Evolutionary conservation across 2,113 vertebrate genomes (phyloP).

Genomic region (Phodopus roborovskii): DNA sequence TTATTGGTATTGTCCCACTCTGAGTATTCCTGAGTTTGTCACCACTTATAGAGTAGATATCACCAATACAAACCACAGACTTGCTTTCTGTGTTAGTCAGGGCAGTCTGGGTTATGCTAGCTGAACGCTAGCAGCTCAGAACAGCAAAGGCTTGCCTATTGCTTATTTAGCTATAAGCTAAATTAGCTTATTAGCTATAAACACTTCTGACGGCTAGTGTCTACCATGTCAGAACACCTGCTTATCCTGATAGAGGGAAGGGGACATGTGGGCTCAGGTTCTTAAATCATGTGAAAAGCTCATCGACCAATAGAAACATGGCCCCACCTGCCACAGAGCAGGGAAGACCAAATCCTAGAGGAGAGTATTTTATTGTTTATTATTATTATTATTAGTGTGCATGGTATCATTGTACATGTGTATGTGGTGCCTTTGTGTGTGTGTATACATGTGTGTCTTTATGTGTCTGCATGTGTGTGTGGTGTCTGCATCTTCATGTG

Average conservation of each 20-base stretch:
- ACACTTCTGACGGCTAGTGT: not conserved
- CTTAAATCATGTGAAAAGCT: not conserved
- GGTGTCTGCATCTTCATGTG: not conserved
- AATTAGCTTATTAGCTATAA: not conserved
- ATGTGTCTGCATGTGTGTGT: not conserved
- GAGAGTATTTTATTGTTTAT: not conserved
- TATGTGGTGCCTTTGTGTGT: too few relatives aligned
- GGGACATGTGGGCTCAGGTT: not conserved
- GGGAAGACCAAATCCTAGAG: not conserved
- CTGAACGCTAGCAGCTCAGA: not conserved
- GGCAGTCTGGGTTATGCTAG: not conserved
- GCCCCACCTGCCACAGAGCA: not conserved
- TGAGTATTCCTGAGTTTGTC: not conserved
- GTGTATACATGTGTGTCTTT: not conserved
- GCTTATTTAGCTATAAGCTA: too few relatives aligned
- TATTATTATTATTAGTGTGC: not conserved
- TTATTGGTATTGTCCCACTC: not conserved
- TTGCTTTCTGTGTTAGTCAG: slow-evolving; percentile 18
- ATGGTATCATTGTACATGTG: too few relatives aligned
- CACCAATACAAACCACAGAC: not conserved
- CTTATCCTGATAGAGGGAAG: not conserved
- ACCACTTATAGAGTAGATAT: not conserved
- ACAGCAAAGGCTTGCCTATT: not conserved
- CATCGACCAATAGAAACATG: slow-evolving; percentile 2
- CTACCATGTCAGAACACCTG: not conserved